Conservation (phyloP, 2,113 vertebrate species). For the Bubo scandiacus region DNA sequence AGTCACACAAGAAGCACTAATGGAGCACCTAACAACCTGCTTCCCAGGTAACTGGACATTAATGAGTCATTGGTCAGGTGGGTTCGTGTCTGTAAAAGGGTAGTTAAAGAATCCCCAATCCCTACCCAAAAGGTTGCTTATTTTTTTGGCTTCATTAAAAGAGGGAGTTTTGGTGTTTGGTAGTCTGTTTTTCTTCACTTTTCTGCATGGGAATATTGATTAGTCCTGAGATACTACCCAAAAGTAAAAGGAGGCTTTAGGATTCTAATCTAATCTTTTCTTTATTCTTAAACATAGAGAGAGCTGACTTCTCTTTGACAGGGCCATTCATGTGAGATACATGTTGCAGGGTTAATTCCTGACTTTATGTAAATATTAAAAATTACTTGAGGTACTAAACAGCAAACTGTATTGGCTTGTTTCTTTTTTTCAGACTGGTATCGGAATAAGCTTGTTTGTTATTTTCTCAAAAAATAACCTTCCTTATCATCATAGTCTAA, state of each 20-base stretch:
- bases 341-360: not conserved
- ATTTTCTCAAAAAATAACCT: not conserved
- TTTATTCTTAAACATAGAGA: not conserved
- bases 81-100: not conserved
- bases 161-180: not conserved
- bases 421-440: not conserved
- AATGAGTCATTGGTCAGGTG: not conserved
- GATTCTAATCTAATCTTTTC: not conserved
- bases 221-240: not conserved
- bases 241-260: not conserved
- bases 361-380: not conserved
- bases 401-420: not conserved
- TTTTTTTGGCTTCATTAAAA: not conserved
- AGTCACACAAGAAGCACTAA: conserved; percentile 96
- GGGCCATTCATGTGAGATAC: not conserved
- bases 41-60: conserved; percentile 89
- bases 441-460: not conserved
- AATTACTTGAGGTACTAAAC: not conserved
- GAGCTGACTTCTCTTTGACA: not conserved
- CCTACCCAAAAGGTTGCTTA: not conserved
- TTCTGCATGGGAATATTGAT: not conserved
- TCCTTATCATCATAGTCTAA: not conserved
- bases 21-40: conserved; percentile 95
- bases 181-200: not conserved
- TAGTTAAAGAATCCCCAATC: not conserved